These are phyloP conservation scores for Oceanites oceanicus DNA, from an alignment of 2,113 vertebrate species.

Conservation along the genomic window DNA sequence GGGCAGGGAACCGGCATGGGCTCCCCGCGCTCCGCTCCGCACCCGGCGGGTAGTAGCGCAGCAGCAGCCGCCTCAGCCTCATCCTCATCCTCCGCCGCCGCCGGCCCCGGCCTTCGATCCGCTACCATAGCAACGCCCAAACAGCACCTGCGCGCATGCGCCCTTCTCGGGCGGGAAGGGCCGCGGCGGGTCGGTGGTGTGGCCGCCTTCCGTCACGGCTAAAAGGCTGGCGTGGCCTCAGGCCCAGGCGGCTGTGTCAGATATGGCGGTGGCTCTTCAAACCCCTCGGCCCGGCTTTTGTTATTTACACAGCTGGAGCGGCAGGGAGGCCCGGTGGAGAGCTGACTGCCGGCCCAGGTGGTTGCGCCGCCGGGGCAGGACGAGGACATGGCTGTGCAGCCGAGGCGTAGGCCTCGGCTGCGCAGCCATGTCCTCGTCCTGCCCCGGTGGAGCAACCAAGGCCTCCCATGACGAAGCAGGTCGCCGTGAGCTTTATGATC, in stretches of 20 bases:
- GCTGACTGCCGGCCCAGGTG: too few species aligned
- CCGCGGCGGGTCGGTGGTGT: neutral
- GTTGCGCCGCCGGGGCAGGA: too few species aligned
- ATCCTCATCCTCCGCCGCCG: constrained; percentile 70
- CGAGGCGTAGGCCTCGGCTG: too few species aligned
- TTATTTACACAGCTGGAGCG: too few species aligned
- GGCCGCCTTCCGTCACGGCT: rapidly evolving
- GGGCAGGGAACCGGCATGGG: neutral
- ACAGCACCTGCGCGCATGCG: constrained; percentile 51
- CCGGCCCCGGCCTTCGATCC: neutral
- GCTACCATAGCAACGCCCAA: constrained; percentile 72
- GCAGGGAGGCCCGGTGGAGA: neutral
- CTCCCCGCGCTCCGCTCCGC: neutral
- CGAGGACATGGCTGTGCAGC: too few species aligned
- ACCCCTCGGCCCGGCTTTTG: too few species aligned
- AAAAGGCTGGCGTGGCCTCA: too few species aligned
- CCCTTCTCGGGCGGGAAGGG: neutral
- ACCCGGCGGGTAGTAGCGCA: constrained; percentile 95
- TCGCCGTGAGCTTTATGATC: neutral
- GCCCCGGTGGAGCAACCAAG: neutral
- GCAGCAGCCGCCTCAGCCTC: constrained; percentile 84
- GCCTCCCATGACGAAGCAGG: neutral
- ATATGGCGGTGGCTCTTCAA: rapidly evolving
- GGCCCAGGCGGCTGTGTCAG: neutral
- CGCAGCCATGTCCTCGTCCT: neutral